Evolutionary conservation across 1,140 invertebrate genomes (phyloP), one percentile per base, ranked within the genome.

Genomic region (Leucophenga varia): DNA sequence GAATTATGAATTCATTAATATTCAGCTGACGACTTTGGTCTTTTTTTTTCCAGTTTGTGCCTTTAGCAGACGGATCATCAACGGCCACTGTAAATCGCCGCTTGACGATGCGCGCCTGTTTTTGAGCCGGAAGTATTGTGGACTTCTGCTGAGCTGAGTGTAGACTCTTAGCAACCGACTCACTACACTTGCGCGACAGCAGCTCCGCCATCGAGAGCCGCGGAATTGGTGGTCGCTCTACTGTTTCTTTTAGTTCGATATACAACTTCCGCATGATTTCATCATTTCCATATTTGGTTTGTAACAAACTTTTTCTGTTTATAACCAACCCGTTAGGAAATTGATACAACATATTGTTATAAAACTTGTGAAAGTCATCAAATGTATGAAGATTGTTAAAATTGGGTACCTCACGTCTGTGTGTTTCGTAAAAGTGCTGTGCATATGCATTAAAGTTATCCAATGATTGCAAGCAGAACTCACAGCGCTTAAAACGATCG

Each of bases 311-410:
- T 16, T 20, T 12, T 19, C 40, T 46, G 2, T 25, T 39, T 10
- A 53, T 12, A 13, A 49, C 31, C 14, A 53, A 36, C 3, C 55
- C 55, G 48, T 52, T 57, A 3, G 55, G 51, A 25, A 57, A 54
- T 21, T 49, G 37, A 9, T 53, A 1, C 9, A 36, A 32, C 22
- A 57, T 41, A 19, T 53, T 13, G 7, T 31, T 34, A 2, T 43
- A 34, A 43, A 13, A 57, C 22, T 38, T 32, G 12, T 20, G 30
- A 9, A 57, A 31, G 17, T 47, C 21, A 0, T 21, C 5, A 20
- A 38, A 20, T 0, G 36, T 34, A 43, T 54, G 45, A n/a, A 53
- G 32, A 12, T 18, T 4, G 4, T 19, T 32, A 22, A 47, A 50
- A 3, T 19, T 35, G 6, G 30, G 19, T 12, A 49, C 41, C 1